These are phyloP conservation scores for Cheilosia impressa DNA, from an alignment of 2,888 invertebrate genomes.

Conservation along the genomic window DNA sequence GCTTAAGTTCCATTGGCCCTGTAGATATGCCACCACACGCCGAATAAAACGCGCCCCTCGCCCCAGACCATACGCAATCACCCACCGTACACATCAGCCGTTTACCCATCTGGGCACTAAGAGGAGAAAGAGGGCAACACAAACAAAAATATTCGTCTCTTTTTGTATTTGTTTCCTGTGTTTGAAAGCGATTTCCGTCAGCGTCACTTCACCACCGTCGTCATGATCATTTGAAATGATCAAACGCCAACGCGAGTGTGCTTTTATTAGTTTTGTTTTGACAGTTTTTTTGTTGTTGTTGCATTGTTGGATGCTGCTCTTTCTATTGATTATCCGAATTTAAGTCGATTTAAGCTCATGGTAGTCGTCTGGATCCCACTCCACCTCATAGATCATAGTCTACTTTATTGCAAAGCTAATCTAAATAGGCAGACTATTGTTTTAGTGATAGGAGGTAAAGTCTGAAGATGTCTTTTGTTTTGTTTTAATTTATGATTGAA, in stretches of 20 bases:
- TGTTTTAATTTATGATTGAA: background rate
- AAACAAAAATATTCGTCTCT: background rate
- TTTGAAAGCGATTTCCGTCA: conserved; percentile 47
- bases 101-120: background rate
- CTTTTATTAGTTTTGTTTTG: conserved; percentile 28
- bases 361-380: too few relatives aligned
- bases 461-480: background rate
- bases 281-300: background rate
- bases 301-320: background rate
- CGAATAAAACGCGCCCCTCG: background rate
- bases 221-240: conserved; percentile 9
- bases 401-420: too few relatives aligned
- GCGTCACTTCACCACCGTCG: background rate
- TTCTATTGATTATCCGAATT: background rate
- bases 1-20: conserved; percentile 16
- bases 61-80: background rate
- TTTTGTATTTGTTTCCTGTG: conserved; percentile 14
- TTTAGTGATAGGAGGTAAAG: background rate
- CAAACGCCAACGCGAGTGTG: background rate
- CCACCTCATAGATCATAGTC: too few relatives aligned
- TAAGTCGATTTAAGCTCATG: background rate
- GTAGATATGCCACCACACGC: conserved; percentile 7
- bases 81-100: background rate
- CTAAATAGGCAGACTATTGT: too few relatives aligned
- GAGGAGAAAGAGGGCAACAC: conserved; percentile 1